A percentile compares a stretch with the other conserved stretches of the same genome.
These are phyloP conservation scores for Myocastor coypus DNA, from an alignment of 2,113 vertebrate genomes.

Conservation along the genomic window DNA sequence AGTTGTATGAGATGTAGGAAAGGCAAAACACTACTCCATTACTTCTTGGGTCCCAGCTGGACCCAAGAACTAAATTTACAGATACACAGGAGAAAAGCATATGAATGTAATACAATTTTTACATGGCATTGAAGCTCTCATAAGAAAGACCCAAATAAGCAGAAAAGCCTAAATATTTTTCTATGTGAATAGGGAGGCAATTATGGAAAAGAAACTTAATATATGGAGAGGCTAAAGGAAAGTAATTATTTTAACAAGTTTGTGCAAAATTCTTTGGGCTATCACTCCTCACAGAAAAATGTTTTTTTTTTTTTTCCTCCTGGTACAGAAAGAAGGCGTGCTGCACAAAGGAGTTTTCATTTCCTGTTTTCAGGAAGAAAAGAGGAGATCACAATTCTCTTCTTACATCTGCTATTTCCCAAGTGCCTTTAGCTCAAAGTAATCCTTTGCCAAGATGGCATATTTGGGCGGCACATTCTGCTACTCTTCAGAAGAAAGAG, in stretches of 20 bases:
- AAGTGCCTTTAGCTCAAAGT: slow-evolving; percentile 24
- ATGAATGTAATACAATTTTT: background rate
- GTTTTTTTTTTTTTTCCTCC: background rate
- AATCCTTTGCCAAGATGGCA: slow-evolving; percentile 34
- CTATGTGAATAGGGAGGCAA: background rate
- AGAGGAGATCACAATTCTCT: background rate
- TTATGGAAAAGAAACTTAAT: background rate
- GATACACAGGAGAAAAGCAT: background rate
- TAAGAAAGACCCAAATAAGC: background rate
- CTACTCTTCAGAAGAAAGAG: background rate
- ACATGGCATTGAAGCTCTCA: background rate
- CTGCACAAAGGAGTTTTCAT: background rate
- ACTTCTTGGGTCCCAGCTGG: background rate
- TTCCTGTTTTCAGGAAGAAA: background rate
- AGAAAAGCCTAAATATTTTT: background rate
- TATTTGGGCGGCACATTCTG: background rate
- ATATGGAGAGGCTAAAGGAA: background rate
- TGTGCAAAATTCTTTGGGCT: background rate
- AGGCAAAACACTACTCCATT: background rate
- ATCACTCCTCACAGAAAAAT: background rate
- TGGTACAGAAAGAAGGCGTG: background rate
- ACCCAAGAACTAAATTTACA: background rate
- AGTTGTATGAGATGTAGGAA: background rate
- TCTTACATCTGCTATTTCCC: slow-evolving; percentile 46
- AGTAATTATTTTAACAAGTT: background rate